Base-by-base conservation (phyloP, 1,140 invertebrate species). In the Cyclargus thomasi region DNA sequence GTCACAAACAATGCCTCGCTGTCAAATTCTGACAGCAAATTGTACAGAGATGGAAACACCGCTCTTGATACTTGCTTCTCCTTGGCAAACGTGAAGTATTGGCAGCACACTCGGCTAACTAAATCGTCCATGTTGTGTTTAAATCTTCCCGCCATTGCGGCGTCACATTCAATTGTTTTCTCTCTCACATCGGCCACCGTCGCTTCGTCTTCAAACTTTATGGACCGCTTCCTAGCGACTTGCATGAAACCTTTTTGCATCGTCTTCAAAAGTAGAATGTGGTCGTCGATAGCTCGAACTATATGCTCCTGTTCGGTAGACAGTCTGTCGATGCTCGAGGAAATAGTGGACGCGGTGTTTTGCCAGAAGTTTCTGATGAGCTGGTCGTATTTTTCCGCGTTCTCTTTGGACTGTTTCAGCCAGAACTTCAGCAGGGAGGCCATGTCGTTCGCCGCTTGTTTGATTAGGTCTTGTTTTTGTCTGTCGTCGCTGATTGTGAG, bases 331-430 rank as follows among this genome's bases (percentile, higher is more conserved):
- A 86, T 76, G 22, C 82, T 79, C 3, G 70, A 22, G 0, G 71
- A 36, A 1, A 83, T 36, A 0, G 77, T 81, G 0, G 79, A 74
- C 2, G 74, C 73, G 14, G 83, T 64, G 70, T 85, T 88, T 20
- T 80, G 80, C 85, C 85, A 88, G 65, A 78, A 82, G 62, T 82
- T 82, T 63, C 81, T 71, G 0, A 79, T 57, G 1, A 88, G 64
- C 29, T 81, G 81, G 18, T 83, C 82, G 67, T 74, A 85, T 64
- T 75, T 78, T 0, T 83, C 76, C 10, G 59, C 66, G 36, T 73
- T 70, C 14, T 65, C 63, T 65, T 79, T 72, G n/a, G 70, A 70
- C 21, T 77, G 74, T 65, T 75, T 73, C 59, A 85, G 77, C 85
- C 85, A 87, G 67, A 74, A 80, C 64, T 79, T 80, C 47, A 79